Evolutionary conservation across 2,797 vertebrate genomes (phyloP).

Genomic region (Distichodus sexfasciatus): DNA sequence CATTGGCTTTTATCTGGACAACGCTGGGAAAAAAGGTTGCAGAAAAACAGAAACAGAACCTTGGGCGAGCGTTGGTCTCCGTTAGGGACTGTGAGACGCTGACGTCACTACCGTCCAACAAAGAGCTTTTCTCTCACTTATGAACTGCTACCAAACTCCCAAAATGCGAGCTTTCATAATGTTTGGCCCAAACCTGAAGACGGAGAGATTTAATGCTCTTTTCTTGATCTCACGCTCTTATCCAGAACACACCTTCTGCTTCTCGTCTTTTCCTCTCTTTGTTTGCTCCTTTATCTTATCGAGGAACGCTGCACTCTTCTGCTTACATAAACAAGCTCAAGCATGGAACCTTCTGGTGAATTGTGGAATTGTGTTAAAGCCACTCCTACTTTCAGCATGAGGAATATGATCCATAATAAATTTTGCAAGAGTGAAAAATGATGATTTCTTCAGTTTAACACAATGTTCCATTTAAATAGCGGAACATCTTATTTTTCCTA

Average conservation of each 20-base stretch:
- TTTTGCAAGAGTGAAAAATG: slow-evolving; percentile 4
- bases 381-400: background rate
- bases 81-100: background rate
- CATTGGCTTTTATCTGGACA: background rate
- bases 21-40: background rate
- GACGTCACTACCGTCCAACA: slow-evolving; percentile 1
- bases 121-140: background rate
- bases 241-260: slow-evolving; percentile 13
- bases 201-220: background rate
- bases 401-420: background rate
- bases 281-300: slow-evolving; percentile 14
- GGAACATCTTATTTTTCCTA: no score
- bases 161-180: background rate
- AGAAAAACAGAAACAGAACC: background rate
- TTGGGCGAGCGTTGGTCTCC: background rate
- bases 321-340: slow-evolving; percentile 32
- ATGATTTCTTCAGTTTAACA: no score
- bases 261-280: slow-evolving; percentile 8
- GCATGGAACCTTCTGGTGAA: background rate
- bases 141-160: background rate
- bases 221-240: no score
- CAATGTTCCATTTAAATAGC: no score
- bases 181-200: background rate
- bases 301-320: background rate
- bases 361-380: slow-evolving; percentile 5